Base-by-base conservation (phyloP, 2,888 invertebrate genomes). In the Glyphotaelius pellucidus region DNA sequence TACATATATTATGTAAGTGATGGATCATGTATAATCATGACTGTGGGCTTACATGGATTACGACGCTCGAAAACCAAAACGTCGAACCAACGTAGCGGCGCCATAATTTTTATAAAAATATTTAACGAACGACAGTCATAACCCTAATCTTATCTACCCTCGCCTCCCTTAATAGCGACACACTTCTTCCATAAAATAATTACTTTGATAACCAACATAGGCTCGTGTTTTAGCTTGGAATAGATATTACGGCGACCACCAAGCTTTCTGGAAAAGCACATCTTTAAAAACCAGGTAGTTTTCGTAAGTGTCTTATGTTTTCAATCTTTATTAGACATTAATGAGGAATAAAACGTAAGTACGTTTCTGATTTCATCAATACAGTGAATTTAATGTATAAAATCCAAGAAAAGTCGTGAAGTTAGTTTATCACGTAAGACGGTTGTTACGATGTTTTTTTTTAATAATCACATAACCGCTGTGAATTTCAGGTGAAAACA, bases 181-280 rank as follows among this genome's bases (percentile, higher is more conserved):
- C 89, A 85, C 91, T 92, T 89, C 88, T 84, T 89, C 89, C 90
- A 91, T 91, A 90, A 90, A 92, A 92, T 91, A 92, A 92, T 92
- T 92, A 90, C 85, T 86, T 91, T 84, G 88, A 92, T 92, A 90
- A 88, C 25, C 92, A 83, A 83, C 80, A 80, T 80, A 88, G 90
- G 87, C 81, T 90, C 88, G 90, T 31, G 90, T 15, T 83, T 25
- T 25, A 25, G 83, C 9, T 35, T 25, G 83, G 32, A 35, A 79
- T 87, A 47, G 30, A 67, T 67, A 67, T 35, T 88, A 67, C 31
- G 83, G 83, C 35, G 83, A 83, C 83, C 83, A 83, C 35, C 7
- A 83, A 25, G 67, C 67, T n/a, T 5, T 67, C 67, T n/a, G 67
- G 67, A 25, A 25, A 67, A 67, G 7, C 25, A 9, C 7, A 9